Evolutionary conservation across 2,797 vertebrate species (phyloP).

Genomic region (Pseudotriccus pelzelni): DNA sequence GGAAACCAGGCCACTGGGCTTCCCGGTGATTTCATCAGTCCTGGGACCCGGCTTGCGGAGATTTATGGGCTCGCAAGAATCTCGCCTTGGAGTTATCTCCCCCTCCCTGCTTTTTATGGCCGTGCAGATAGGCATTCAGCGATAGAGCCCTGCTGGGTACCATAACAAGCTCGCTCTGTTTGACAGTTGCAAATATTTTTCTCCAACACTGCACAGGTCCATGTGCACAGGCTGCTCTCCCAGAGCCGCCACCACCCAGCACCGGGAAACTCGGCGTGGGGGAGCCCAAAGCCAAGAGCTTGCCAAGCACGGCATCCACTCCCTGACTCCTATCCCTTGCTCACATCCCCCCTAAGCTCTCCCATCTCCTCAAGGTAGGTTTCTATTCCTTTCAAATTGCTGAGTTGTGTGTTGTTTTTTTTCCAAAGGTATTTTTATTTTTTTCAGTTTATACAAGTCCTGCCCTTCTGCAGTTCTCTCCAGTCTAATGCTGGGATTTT

Average conservation of each 20-base stretch:
- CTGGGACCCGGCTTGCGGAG: not conserved
- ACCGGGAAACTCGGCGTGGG: fast-evolving
- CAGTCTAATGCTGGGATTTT: not conserved
- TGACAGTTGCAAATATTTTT: not conserved
- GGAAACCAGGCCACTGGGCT: not conserved
- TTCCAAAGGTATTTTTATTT: not conserved
- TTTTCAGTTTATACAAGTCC: not conserved
- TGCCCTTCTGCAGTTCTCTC: not conserved
- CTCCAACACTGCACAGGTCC: not conserved
- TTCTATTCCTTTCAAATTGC: not conserved
- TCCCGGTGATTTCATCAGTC: not conserved
- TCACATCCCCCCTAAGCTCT: not conserved
- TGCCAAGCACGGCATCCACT: not conserved
- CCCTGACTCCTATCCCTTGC: not conserved
- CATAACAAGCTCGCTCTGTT: not conserved
- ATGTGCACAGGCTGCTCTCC: not conserved
- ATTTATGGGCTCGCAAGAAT: conserved; percentile 27
- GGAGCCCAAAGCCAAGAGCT: not conserved
- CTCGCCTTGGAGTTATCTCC: not conserved
- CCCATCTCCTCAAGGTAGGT: not conserved
- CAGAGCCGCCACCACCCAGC: fast-evolving
- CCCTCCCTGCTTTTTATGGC: not conserved
- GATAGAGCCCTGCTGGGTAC: not conserved
- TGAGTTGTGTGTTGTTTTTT: not conserved
- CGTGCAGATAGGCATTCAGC: not conserved